Evolutionary conservation across 2,888 invertebrate species (phyloP).

Genomic region (Lasioglossum calceatum): DNA sequence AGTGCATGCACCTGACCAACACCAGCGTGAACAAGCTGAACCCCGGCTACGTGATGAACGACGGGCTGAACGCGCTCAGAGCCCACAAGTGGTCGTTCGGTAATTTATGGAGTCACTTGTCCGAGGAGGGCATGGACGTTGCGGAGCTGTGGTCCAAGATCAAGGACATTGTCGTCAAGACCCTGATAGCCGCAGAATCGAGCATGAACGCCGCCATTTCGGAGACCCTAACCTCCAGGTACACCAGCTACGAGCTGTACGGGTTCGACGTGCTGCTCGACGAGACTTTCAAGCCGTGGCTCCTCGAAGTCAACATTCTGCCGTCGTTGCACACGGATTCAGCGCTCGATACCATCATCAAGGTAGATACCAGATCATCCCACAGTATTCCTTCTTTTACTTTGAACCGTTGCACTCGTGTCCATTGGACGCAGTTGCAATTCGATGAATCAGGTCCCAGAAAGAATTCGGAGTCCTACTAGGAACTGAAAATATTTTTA

Average conservation of each 20-base stretch:
- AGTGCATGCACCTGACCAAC: slow-evolving; percentile 95
- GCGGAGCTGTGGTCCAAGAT: slow-evolving; percentile 91
- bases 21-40: slow-evolving; percentile 95
- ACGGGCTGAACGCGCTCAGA: slow-evolving; percentile 94
- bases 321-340: slow-evolving; percentile 56
- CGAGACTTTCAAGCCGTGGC: slow-evolving; percentile 46
- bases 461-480: too few species aligned
- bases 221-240: slow-evolving; percentile 27
- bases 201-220: slow-evolving; percentile 38
- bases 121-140: slow-evolving; percentile 89
- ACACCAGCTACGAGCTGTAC: slow-evolving; percentile 51
- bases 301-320: slow-evolving; percentile 54
- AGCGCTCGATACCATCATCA: slow-evolving; percentile 40
- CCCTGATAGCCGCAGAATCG: slow-evolving; percentile 91
- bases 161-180: slow-evolving; percentile 95
- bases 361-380: slow-evolving; percentile 26
- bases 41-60: slow-evolving; percentile 93
- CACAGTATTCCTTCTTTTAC: too few species aligned
- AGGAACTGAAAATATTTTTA: not conserved
- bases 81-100: slow-evolving; percentile 93
- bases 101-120: slow-evolving; percentile 89
- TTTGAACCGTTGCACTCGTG: too few species aligned
- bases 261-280: slow-evolving; percentile 59
- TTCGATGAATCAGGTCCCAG: not conserved
- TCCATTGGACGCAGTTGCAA: not conserved